A percentile compares a stretch with the other conserved stretches of the same genome.
phyloP scores from a whole-genome alignment of 2,797 vertebrate genomes.

The Podarcis lilfordi region DNA sequence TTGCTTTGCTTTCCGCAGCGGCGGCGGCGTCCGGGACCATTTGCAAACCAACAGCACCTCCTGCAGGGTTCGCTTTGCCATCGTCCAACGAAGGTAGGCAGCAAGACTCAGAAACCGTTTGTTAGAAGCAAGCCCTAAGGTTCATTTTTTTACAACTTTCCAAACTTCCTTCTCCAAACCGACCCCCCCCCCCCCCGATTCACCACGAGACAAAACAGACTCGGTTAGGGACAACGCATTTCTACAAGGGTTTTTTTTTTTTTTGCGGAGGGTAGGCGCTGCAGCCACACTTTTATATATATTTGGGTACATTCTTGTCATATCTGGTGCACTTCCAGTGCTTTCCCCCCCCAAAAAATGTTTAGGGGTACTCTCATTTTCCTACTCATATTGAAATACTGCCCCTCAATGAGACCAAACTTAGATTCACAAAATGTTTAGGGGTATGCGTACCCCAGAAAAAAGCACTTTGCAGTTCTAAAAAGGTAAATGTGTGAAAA shows the following conservation, averaged over 20 bases:
- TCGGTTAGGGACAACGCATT: too few species aligned
- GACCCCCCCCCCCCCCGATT: background rate
- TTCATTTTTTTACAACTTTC: background rate
- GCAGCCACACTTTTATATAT: too few species aligned
- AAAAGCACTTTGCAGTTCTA: background rate
- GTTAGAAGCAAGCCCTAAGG: too few species aligned
- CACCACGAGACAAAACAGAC: background rate
- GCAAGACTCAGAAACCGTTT: background rate
- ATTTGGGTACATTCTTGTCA: background rate
- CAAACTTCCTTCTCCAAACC: background rate
- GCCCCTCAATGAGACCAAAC: too few species aligned
- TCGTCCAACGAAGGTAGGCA: constrained; percentile 34
- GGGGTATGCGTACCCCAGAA: too few species aligned
- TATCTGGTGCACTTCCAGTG: too few species aligned
- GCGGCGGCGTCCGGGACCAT: constrained; percentile 42
- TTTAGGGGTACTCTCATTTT: too few species aligned
- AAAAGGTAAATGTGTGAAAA: background rate
- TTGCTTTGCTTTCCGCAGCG: background rate
- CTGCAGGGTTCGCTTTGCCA: constrained; percentile 71
- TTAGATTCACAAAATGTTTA: background rate
- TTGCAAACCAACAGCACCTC: constrained; percentile 79
- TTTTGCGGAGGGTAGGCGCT: too few species aligned
- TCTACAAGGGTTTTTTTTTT: too few species aligned
- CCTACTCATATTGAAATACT: too few species aligned
- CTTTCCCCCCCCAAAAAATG: too few species aligned